Base-by-base conservation (phyloP, 2,888 invertebrate species). In the Mystacides longicornis region DNA sequence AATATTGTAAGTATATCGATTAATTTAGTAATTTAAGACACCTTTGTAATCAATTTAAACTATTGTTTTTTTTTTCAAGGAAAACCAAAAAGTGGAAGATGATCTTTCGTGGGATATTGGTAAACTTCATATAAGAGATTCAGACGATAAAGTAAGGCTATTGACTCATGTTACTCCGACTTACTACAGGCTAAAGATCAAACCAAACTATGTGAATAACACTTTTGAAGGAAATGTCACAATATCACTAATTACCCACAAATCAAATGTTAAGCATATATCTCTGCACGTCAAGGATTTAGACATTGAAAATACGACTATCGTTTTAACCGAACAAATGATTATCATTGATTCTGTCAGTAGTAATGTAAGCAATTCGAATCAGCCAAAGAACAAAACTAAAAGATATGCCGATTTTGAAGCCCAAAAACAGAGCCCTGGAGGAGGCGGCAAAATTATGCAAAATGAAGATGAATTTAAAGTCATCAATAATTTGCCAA, bases 141-240 rank as follows among this genome's bases (percentile, higher is more conserved):
- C 47, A 3, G 57, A 59, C 14, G 53, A 61, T 18, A 57, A 54
- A 9, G 49, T 57, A 51, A 63, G 70, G 37, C 70, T 82, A 9
- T 78, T 80, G 14, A 67, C 69, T 1, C 66, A 70, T 1, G 66
- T 85, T 3, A 65, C 68, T 21, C 86, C 86, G 4, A 71, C 68
- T 50, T 73, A 71, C 52, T 87, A 86, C 64, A 71, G 79, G 49
- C 68, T 86, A 2, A 72, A 76, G 55, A 64, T 86, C 11, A 73
- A 68, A 61, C 76, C 81, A 0, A 72, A 80, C 61, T 68, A 83
- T 27, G 71, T 73, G 5, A 70, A 70, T 27, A 71, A 72, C 1
- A 67, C 64, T 23, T 77, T 75, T 54, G 69, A 67, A 21, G 77
- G 77, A 1, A 72, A 74, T 60, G 72, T 77, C 3, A 71, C 67